Evolutionary conservation across 2,888 invertebrate genomes (phyloP).

Genomic region (Volucella inflata): DNA sequence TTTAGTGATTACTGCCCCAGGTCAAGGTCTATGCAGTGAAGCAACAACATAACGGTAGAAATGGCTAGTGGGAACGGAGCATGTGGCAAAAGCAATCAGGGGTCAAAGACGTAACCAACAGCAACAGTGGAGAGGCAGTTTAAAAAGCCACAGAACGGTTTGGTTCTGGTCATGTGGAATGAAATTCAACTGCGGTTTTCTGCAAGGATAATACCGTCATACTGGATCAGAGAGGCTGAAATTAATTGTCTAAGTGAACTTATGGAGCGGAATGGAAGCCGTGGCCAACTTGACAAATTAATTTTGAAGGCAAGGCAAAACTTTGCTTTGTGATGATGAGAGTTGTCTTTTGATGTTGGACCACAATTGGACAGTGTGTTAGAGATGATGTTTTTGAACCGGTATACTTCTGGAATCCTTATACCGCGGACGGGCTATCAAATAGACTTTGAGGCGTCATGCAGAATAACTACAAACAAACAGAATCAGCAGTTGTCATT

Average conservation of each 20-base stretch:
- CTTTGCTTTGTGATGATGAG: too few species aligned
- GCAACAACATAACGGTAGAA: neutral
- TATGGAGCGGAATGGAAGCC: neutral
- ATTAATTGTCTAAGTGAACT: neutral
- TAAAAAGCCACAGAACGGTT: neutral
- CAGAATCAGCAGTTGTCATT: too few species aligned
- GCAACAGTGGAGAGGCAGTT: neutral
- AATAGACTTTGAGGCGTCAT: too few species aligned
- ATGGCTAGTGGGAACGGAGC: slow-evolving; percentile 7
- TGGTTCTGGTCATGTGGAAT: neutral
- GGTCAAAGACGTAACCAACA: slow-evolving; percentile 19
- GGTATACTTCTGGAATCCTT: too few species aligned
- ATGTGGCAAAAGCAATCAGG: slow-evolving; percentile 52
- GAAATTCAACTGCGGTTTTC: neutral
- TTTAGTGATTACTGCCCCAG: slow-evolving; percentile 38
- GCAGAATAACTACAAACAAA: too few species aligned
- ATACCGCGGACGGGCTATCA: too few species aligned
- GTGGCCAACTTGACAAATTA: slow-evolving; percentile 5
- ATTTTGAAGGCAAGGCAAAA: neutral
- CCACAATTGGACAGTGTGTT: too few species aligned
- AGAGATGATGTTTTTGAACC: too few species aligned
- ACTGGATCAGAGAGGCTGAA: neutral
- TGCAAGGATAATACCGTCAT: neutral
- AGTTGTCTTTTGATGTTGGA: too few species aligned
- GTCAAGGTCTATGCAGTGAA: slow-evolving; percentile 56